These are phyloP conservation scores for Chymomyza caudatula DNA, from an alignment of 2,888 invertebrate genomes.

Conservation along the genomic window DNA sequence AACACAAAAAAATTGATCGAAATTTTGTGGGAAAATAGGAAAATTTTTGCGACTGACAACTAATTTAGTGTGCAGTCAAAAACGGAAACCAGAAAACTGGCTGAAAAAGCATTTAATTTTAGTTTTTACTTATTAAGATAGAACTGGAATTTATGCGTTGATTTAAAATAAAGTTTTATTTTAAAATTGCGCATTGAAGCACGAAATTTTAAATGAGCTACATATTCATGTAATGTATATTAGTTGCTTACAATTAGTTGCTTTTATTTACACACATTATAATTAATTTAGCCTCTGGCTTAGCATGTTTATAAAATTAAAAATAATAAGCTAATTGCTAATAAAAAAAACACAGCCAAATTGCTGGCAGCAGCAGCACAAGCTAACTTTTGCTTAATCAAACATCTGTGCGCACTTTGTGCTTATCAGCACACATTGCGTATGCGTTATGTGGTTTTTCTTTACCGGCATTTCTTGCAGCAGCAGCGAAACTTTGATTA, in stretches of 20 bases:
- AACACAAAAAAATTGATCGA: not conserved
- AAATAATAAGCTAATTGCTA: too few species aligned
- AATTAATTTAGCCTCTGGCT: too few species aligned
- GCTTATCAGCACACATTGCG: not conserved
- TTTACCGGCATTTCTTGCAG: not conserved
- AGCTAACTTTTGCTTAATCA: not conserved
- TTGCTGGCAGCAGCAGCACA: not conserved
- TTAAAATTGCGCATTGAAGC: conserved; percentile 25
- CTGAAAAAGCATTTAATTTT: conserved; percentile 20
- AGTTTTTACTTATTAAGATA: conserved; percentile 24
- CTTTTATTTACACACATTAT: conserved; percentile 33
- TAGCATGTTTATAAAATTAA: too few species aligned
- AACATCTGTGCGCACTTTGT: not conserved
- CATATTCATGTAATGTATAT: conserved; percentile 26
- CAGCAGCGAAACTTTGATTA: conserved; percentile 6
- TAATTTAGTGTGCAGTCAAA: not conserved
- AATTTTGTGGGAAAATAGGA: not conserved
- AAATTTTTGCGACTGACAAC: not conserved
- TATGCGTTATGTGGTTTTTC: conserved; percentile 7
- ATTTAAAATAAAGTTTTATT: conserved; percentile 26
- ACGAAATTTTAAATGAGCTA: conserved; percentile 41
- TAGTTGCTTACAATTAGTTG: conserved; percentile 4
- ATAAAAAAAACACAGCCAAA: too few species aligned
- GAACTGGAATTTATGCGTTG: conserved; percentile 5
- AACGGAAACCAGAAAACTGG: not conserved